These are phyloP conservation scores for Catocala nupta DNA, from an alignment of 2,888 invertebrate species.

Conservation along the genomic window DNA sequence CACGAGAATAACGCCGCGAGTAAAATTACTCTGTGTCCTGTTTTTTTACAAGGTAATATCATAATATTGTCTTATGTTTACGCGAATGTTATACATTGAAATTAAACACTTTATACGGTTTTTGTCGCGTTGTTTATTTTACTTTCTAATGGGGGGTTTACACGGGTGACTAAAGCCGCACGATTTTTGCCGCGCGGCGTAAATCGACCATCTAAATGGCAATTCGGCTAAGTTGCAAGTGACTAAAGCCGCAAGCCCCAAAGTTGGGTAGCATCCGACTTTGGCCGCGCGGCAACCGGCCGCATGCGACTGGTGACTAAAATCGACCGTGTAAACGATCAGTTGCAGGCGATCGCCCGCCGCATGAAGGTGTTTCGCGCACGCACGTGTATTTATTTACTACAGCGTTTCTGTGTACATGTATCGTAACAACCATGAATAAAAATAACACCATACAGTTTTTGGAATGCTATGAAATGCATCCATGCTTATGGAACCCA, in stretches of 20 bases:
- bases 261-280: constrained; percentile 60
- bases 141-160: constrained; percentile 39
- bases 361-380: constrained; percentile 29
- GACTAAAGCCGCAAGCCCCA: constrained; percentile 59
- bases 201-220: constrained; percentile 57
- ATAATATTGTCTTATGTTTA: no score
- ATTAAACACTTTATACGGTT: no score
- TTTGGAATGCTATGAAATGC: no score
- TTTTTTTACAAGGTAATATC: no score
- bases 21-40: no score
- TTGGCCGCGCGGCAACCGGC: constrained; percentile 57
- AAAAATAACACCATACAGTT: no score
- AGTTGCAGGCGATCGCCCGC: constrained; percentile 29
- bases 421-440: no score
- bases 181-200: constrained; percentile 53
- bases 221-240: constrained; percentile 56
- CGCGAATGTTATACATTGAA: no score
- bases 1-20: no score
- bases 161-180: constrained; percentile 60
- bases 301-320: constrained; percentile 56
- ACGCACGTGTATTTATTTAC: constrained; percentile 48
- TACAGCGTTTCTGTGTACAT: constrained; percentile 35
- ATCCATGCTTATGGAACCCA: no score
- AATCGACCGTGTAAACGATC: constrained; percentile 40
- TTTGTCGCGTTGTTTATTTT: no score